A percentile compares a stretch with the other conserved stretches of the same genome.
phyloP scores from a whole-genome alignment of 1,140 invertebrate genomes.

The Gonioctena quinquepunctata region DNA sequence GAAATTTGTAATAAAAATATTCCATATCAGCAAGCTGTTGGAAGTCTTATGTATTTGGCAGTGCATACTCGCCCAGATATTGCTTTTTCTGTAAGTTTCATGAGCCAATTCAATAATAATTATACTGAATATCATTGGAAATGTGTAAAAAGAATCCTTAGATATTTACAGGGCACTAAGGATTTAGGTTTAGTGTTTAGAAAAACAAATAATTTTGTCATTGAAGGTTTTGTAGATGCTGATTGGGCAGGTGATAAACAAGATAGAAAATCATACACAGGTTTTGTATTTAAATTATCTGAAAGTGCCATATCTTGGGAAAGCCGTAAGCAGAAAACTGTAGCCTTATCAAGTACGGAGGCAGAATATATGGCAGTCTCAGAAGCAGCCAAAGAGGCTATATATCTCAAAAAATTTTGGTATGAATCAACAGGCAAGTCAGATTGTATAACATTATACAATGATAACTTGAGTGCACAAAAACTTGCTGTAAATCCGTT shows the following conservation, averaged over 20 bases:
- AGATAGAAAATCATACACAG: conserved; percentile 45
- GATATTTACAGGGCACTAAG: conserved; percentile 43
- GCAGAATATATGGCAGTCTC: conserved; percentile 50
- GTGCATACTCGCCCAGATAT: conserved; percentile 58
- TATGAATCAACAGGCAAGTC: too few species aligned
- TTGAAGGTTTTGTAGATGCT: conserved; percentile 53
- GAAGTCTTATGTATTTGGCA: too few species aligned
- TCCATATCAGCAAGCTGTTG: conserved; percentile 19
- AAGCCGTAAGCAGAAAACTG: conserved; percentile 45
- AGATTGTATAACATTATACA: conserved; percentile 35
- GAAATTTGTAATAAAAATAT: conserved; percentile 45
- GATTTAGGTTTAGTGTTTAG: background rate
- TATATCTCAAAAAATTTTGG: conserved; percentile 40
- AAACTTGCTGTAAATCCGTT: conserved; percentile 48
- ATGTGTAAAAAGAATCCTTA: conserved; percentile 56
- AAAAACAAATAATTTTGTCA: background rate
- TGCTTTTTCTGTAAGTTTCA: conserved; percentile 30
- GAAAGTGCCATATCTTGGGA: conserved; percentile 44
- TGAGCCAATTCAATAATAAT: conserved; percentile 49
- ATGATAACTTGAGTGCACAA: conserved; percentile 53
- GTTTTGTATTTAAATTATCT: conserved; percentile 44
- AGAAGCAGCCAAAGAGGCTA: conserved; percentile 34
- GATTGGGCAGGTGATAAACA: conserved; percentile 50
- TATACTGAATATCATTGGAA: conserved; percentile 53
- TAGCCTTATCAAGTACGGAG: conserved; percentile 50